Conservation (phyloP, 2,797 vertebrate genomes). For the Dallia pectoralis region DNA sequence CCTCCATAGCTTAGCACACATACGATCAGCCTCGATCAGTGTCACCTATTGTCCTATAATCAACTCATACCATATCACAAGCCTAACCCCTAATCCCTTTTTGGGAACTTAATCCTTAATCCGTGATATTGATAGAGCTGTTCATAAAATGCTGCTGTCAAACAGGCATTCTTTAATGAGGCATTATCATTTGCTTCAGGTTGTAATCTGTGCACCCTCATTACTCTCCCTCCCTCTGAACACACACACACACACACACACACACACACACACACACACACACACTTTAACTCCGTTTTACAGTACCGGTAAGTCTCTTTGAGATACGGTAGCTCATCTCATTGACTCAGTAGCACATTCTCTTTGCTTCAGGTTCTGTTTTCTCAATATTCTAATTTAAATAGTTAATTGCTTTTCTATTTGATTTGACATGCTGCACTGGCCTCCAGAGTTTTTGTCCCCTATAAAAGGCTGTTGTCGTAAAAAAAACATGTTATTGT, state of each 20-base stretch:
- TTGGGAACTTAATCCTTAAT: slow-evolving; percentile 59
- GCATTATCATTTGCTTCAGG: background rate
- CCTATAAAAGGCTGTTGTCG: too few species aligned
- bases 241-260: background rate
- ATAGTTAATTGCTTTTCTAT: background rate
- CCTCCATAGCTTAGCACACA: background rate
- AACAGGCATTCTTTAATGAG: background rate
- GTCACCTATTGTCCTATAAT: background rate
- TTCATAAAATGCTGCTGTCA: slow-evolving; percentile 12
- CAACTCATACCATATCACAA: slow-evolving; percentile 26
- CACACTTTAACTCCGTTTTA: background rate
- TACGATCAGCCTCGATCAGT: background rate
- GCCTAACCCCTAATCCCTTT: slow-evolving; percentile 48
- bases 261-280: background rate
- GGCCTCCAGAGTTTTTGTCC: too few species aligned
- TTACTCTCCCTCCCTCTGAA: background rate
- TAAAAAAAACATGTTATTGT: too few species aligned
- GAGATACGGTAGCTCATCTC: background rate
- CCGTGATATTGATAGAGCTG: slow-evolving; percentile 29
- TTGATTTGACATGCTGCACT: background rate
- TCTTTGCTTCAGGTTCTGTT: background rate
- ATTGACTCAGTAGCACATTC: background rate
- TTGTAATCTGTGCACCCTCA: background rate
- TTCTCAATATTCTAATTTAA: background rate
- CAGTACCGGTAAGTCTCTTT: background rate